Conservation (phyloP, 2,113 vertebrate species). For the Nannobrachium achirus region DNA sequence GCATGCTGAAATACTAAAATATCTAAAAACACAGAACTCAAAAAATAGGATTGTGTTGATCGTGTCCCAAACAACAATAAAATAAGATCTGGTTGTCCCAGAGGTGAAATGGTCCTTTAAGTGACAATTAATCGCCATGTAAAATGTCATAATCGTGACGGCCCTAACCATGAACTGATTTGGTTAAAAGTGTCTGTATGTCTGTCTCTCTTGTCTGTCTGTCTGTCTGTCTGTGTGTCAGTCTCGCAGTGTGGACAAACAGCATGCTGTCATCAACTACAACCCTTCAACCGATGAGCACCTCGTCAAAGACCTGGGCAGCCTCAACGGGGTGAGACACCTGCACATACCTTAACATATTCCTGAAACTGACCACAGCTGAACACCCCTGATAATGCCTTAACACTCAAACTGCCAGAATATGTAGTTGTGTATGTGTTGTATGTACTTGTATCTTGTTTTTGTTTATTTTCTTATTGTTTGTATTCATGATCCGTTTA, state of each 20-base stretch:
- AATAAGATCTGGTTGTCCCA: too few relatives aligned
- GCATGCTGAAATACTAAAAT: too few relatives aligned
- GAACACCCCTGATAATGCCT: neutral
- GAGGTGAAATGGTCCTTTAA: too few relatives aligned
- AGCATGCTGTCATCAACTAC: slow-evolving; percentile 98
- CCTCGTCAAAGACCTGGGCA: slow-evolving; percentile 96
- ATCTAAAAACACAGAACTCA: too few relatives aligned
- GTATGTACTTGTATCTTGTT: neutral
- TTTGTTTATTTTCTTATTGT: too few relatives aligned
- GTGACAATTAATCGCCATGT: too few relatives aligned
- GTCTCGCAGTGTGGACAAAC: slow-evolving; percentile 99
- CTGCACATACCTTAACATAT: too few relatives aligned
- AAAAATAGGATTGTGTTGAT: too few relatives aligned
- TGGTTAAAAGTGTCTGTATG: neutral
- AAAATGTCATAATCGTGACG: too few relatives aligned
- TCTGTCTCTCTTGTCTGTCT: neutral
- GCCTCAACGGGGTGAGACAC: slow-evolving; percentile 91
- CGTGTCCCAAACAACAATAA: too few relatives aligned
- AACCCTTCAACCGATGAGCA: slow-evolving; percentile 91
- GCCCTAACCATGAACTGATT: too few relatives aligned
- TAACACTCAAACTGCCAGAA: neutral
- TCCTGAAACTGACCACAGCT: neutral
- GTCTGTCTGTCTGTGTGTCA: slow-evolving; percentile 51
- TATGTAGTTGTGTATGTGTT: neutral
- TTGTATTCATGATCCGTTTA: too few relatives aligned